Conservation (phyloP, 2,888 invertebrate species). For the Enchytraeus crypticus region DNA sequence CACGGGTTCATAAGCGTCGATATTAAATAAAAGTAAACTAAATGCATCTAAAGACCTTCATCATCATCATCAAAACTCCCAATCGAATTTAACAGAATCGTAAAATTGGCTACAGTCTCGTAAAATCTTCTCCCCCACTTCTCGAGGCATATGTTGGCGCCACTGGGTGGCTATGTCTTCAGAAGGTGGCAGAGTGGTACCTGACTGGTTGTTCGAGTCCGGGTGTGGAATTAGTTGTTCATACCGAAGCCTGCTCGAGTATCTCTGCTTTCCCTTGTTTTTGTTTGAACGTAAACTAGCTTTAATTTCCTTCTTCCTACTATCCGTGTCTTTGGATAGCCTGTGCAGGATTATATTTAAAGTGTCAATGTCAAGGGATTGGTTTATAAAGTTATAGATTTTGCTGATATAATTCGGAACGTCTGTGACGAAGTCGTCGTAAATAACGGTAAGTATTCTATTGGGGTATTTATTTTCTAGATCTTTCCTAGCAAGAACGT, state of each 20-base stretch:
- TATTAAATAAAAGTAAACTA: no score
- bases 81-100: no score
- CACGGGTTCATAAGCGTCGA: no score
- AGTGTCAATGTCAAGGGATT: background rate
- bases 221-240: background rate
- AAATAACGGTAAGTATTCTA: constrained; percentile 6
- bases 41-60: no score
- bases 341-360: no score
- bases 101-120: background rate
- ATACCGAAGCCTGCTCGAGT: no score
- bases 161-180: background rate
- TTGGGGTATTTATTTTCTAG: constrained; percentile 6
- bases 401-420: background rate
- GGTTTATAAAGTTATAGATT: background rate
- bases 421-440: constrained; percentile 10
- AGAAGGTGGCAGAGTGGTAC: background rate
- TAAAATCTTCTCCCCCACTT: background rate
- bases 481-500: constrained; percentile 2
- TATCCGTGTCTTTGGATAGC: no score
- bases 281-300: no score
- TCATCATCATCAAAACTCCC: no score
- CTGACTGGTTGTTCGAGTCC: background rate
- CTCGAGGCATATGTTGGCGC: background rate
- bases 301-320: no score
- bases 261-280: no score